These are phyloP conservation scores for Isurus oxyrinchus DNA, from an alignment of 2,113 vertebrate genomes.

Conservation along the genomic window DNA sequence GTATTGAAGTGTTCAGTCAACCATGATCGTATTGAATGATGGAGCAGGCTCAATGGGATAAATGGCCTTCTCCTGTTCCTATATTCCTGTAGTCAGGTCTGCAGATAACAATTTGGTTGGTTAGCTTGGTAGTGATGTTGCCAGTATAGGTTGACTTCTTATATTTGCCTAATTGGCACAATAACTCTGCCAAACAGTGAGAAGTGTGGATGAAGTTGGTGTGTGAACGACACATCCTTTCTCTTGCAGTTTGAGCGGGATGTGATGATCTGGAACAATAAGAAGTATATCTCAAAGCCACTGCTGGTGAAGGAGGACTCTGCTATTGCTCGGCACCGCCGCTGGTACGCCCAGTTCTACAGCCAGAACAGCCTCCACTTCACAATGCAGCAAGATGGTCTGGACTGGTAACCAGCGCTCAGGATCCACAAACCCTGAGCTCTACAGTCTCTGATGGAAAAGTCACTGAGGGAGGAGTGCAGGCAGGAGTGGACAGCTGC, in stretches of 20 bases:
- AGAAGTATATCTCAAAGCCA: constrained; percentile 64
- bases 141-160: background rate
- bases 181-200: background rate
- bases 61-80: too few species aligned
- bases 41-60: too few species aligned
- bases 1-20: too few species aligned
- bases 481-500: background rate
- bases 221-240: background rate
- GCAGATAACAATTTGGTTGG: background rate
- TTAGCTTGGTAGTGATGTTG: background rate
- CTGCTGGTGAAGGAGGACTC: constrained; percentile 69
- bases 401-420: constrained; percentile 59
- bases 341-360: constrained; percentile 77
- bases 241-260: constrained; percentile 68
- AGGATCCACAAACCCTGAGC: constrained; percentile 29
- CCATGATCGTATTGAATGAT: too few species aligned
- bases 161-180: background rate
- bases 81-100: background rate
- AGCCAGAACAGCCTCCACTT: constrained; percentile 59
- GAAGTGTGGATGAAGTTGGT: background rate
- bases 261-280: constrained; percentile 78
- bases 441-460: background rate
- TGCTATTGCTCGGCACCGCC: constrained; percentile 63
- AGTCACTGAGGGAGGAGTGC: background rate
- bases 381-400: constrained; percentile 46